Conservation (phyloP, 2,888 invertebrate genomes). For the Idaea aversata region DNA sequence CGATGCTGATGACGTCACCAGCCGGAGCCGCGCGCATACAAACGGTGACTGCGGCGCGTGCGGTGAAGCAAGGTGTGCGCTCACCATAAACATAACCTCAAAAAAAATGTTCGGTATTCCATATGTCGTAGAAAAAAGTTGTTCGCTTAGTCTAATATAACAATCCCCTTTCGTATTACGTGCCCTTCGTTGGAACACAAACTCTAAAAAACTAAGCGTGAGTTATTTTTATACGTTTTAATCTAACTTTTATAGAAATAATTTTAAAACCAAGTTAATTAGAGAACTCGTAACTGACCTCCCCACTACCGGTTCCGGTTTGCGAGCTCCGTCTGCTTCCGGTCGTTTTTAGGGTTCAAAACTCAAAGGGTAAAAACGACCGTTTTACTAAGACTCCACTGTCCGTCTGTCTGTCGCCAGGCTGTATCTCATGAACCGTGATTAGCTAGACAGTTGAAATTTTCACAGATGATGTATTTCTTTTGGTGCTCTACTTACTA, state of each 20-base stretch:
- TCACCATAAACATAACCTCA: too few relatives aligned
- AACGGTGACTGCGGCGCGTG: too few relatives aligned
- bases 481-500: too few relatives aligned
- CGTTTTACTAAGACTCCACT: not conserved
- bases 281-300: slow-evolving; percentile 29
- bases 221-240: not conserved
- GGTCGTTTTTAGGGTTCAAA: slow-evolving; percentile 22
- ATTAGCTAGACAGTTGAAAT: too few relatives aligned
- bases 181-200: not conserved
- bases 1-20: too few relatives aligned
- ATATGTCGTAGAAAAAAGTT: not conserved
- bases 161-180: not conserved
- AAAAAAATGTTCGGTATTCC: not conserved
- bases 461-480: too few relatives aligned
- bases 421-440: too few relatives aligned
- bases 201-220: not conserved
- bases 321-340: slow-evolving; percentile 25
- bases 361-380: slow-evolving; percentile 23
- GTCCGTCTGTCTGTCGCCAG: too few relatives aligned
- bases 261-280: slow-evolving; percentile 25
- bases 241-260: not conserved
- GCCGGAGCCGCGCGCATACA: too few relatives aligned
- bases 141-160: not conserved
- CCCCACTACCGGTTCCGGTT: slow-evolving; percentile 27
- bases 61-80: too few relatives aligned